Base-by-base conservation (phyloP, 2,113 vertebrate genomes). In the Tympanuchus pallidicinctus region DNA sequence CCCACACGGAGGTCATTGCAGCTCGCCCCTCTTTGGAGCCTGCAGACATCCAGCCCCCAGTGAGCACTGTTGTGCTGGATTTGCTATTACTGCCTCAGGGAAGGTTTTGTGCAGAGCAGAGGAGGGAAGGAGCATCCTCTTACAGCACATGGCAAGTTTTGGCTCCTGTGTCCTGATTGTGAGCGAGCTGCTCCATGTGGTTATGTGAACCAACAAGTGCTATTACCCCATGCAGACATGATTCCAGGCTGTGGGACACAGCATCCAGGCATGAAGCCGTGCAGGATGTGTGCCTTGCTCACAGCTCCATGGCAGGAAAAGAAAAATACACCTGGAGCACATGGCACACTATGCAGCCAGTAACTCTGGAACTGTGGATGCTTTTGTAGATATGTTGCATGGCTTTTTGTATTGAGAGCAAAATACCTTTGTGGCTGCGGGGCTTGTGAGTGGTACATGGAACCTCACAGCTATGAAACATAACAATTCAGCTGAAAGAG, bases 321-420 rank as follows among this genome's bases (percentile, higher is more conserved):
- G 36, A 28, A 20, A 17, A 74, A 40, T 36, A 4, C 2, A 0
- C 38, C 27, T 54, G 36, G 54, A 65, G 18, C 27, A 30, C 7
- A 4, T 0, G 0, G 13, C 66, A 25, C 18, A 11, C 40, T 25
- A 8, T 0, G 0, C 11, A 20, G 47, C 67, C 34, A 21, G 2
- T 27, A 48, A 43, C 48, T 20, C 30, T n/a, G 8, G 69, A 91
- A 12, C 56, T 70, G 30, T 48, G n/a, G 1, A 0, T 48, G 59
- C 74, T 65, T 57, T 6, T 81, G 34, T 32, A 16, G 45, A 16
- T 65, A 34, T 28, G 16, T n/a, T 59, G 82, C 8, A 0, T 21
- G 42, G 56, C 24, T 92, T 82, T 84, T 61, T 43, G 1, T 6
- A 18, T 4, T 56, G 64, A 67, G 32, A 67, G 15, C 56, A 78